These are phyloP conservation scores for Campylorhamphus procurvoides DNA, from an alignment of 2,113 vertebrate genomes.

Conservation along the genomic window DNA sequence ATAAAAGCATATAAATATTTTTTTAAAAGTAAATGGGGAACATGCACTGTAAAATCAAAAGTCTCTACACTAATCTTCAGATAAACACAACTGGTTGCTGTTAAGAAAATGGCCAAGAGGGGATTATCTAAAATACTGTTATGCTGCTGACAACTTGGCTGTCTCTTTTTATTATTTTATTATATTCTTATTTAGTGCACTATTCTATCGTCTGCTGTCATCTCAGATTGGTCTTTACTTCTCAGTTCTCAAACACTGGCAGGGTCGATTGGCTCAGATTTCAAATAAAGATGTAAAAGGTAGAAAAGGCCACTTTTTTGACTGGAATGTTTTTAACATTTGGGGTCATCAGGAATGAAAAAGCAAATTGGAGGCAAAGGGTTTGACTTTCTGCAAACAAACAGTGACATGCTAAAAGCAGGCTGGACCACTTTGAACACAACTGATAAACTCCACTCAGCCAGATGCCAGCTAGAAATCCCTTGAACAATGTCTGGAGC, in stretches of 20 bases:
- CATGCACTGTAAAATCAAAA: conserved; percentile 34
- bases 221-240: background rate
- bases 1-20: background rate
- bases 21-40: background rate
- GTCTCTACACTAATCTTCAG: background rate
- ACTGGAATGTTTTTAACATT: background rate
- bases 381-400: background rate
- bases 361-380: background rate
- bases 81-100: conserved; percentile 60
- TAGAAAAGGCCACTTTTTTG: background rate
- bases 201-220: background rate
- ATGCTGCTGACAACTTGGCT: conserved; percentile 52
- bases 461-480: background rate
- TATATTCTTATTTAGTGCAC: background rate
- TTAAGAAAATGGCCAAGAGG: conserved; percentile 37
- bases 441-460: background rate
- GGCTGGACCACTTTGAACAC: background rate
- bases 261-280: background rate
- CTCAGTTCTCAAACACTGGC: background rate
- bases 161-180: conserved; percentile 27
- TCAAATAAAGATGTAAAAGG: background rate
- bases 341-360: background rate
- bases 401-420: background rate
- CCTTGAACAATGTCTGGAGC: background rate
- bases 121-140: conserved; percentile 36